phyloP scores from a whole-genome alignment of 2,113 vertebrate genomes.

The Odontophorus gujanensis region DNA sequence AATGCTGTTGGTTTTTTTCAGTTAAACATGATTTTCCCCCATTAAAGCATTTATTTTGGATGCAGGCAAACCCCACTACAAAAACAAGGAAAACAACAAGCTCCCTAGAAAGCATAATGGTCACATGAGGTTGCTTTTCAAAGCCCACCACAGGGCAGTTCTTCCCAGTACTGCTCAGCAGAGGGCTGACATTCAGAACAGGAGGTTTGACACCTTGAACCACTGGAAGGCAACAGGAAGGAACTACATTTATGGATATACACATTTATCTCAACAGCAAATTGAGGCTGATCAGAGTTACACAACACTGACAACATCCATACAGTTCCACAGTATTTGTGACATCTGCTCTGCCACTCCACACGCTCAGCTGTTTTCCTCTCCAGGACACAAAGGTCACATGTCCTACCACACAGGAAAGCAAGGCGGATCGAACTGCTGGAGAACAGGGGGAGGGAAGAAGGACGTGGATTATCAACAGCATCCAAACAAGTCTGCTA shows the following conservation, averaged over 20 bases:
- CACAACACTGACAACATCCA: neutral
- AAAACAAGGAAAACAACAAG: neutral
- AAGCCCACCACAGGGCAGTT: neutral
- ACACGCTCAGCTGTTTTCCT: neutral
- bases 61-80: neutral
- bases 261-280: neutral
- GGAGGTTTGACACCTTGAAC: neutral
- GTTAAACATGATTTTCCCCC: neutral
- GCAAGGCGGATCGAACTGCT: neutral
- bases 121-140: neutral
- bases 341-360: neutral
- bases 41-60: neutral
- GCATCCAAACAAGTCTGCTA: neutral
- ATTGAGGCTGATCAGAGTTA: neutral
- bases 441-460: neutral
- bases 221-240: neutral
- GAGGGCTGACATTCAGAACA: neutral
- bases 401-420: neutral
- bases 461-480: neutral
- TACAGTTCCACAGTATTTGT: neutral
- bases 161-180: neutral
- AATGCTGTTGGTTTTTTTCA: neutral
- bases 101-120: neutral
- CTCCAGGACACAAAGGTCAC: neutral
- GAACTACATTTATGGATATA: neutral